phyloP scores from a whole-genome alignment of 2,888 invertebrate species.

The Ryuthela nishihirai region DNA sequence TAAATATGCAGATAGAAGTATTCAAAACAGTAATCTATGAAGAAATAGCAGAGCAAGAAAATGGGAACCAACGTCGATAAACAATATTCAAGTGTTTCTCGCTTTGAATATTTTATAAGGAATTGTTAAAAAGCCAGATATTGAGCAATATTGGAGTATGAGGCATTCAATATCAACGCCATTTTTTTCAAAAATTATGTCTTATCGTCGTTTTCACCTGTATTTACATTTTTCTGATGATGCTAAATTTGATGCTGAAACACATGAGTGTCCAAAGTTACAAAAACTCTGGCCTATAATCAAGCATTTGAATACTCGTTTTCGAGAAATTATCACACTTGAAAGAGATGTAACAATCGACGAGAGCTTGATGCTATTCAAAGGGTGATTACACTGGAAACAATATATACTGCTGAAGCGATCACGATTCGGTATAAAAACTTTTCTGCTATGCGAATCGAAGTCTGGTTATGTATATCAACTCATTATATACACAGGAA shows the following conservation, averaged over 20 bases:
- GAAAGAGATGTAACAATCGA: too few species aligned
- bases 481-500: constrained; percentile 14
- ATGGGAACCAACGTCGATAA: constrained; percentile 12
- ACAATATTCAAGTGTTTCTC: constrained; percentile 1
- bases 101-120: neutral
- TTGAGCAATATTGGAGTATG: constrained; percentile 6
- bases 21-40: constrained; percentile 5
- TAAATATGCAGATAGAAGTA: constrained; percentile 1
- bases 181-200: constrained; percentile 7
- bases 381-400: too few species aligned
- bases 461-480: constrained; percentile 24
- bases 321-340: constrained; percentile 15
- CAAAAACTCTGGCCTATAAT: constrained; percentile 35
- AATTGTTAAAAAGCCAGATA: constrained; percentile 2
- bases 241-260: constrained; percentile 3
- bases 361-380: too few species aligned
- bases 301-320: constrained; percentile 13
- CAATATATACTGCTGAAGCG: constrained; percentile 38
- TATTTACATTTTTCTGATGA: constrained; percentile 9
- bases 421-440: constrained; percentile 37
- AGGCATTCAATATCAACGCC: constrained; percentile 1
- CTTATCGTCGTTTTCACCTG: constrained; percentile 2
- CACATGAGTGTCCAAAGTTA: constrained; percentile 9
- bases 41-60: constrained; percentile 11
- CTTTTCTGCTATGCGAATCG: constrained; percentile 21